A percentile compares a stretch with the other conserved stretches of the same genome.
Conservation (phyloP, 2,888 invertebrate genomes). For the Acrobasis repandana region DNA sequence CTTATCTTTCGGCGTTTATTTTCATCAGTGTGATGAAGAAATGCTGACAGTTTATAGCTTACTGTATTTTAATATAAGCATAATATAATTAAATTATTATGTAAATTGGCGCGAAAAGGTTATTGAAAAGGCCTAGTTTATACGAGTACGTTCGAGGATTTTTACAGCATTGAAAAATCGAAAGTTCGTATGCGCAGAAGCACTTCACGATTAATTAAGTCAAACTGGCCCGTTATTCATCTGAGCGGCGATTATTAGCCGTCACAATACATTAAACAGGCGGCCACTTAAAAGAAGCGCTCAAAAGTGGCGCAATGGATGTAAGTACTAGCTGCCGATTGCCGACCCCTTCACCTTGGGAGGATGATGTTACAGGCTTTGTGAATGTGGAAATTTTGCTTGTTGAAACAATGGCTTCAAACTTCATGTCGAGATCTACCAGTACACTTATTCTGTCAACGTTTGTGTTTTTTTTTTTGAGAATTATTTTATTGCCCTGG, state of each 20-base stretch:
- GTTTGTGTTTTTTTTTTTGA: no score
- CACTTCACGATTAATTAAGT: constrained; percentile 70
- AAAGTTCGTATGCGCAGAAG: constrained; percentile 51
- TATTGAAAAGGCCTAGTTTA: no score
- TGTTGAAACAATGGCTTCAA: background rate
- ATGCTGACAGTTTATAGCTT: no score
- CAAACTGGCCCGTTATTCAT: constrained; percentile 65
- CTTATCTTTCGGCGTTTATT: no score
- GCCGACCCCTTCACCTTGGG: constrained; percentile 28
- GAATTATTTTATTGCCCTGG: no score
- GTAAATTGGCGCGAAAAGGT: no score
- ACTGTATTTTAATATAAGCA: no score
- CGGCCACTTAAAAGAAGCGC: constrained; percentile 51
- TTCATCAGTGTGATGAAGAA: no score
- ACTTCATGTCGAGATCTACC: background rate
- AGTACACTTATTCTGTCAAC: no score
- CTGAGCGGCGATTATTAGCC: constrained; percentile 69
- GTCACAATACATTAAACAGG: constrained; percentile 77
- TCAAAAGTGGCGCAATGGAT: constrained; percentile 36
- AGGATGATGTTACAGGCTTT: constrained; percentile 26
- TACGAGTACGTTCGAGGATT: no score
- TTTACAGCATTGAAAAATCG: constrained; percentile 43
- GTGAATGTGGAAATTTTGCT: background rate
- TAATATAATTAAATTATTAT: no score
- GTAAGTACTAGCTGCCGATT: background rate